These are phyloP conservation scores for Camelus dromedarius DNA, from an alignment of 2,113 vertebrate genomes.

Conservation along the genomic window DNA sequence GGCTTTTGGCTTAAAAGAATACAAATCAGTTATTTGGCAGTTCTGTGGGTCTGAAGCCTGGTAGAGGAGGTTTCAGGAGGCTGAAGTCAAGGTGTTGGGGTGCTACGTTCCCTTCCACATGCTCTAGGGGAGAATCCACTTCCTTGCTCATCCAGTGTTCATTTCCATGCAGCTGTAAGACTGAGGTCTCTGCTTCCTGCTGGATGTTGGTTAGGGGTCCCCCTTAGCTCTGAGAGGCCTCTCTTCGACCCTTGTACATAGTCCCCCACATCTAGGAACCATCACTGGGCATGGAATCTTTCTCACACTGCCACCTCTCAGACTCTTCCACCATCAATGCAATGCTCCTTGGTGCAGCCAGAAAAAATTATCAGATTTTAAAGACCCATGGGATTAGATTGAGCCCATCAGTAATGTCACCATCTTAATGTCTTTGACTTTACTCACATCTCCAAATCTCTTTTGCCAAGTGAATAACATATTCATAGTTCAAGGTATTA, in stretches of 20 bases:
- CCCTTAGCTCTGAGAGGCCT: not conserved
- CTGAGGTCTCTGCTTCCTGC: not conserved
- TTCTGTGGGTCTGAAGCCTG: not conserved
- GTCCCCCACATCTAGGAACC: not conserved
- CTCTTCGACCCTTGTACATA: not conserved
- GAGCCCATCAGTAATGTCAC: not conserved
- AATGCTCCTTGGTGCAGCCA: not conserved
- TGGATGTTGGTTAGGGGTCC: not conserved
- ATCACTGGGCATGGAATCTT: not conserved
- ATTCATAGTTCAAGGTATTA: not conserved
- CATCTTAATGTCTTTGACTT: not conserved
- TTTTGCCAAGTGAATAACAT: not conserved
- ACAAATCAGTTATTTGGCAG: not conserved
- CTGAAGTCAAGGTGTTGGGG: not conserved
- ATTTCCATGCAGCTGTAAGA: not conserved
- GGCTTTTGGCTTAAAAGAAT: not conserved
- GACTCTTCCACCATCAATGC: not conserved
- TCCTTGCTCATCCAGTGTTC: not conserved
- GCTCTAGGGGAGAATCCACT: too few species aligned
- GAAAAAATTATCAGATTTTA: not conserved
- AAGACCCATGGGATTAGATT: not conserved
- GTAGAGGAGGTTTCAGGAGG: rapidly evolving
- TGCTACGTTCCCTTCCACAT: not conserved
- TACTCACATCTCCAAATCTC: not conserved
- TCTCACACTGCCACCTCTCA: not conserved